Base-by-base conservation (phyloP, 1,140 invertebrate genomes). In the Andrena cerasifolii region DNA sequence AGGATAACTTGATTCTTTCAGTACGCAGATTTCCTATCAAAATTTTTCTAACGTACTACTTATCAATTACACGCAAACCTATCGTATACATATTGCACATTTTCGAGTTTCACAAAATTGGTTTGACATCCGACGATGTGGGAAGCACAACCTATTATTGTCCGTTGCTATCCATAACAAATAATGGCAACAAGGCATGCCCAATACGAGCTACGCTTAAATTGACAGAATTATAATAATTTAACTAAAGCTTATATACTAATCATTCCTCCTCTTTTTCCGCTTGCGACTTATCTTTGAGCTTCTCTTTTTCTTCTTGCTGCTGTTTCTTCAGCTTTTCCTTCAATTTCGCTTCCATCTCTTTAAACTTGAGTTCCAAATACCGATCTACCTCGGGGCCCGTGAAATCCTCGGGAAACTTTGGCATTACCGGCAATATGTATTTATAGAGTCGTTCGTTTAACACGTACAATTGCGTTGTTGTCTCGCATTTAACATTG, bases 381-480 rank as follows among this genome's bases (percentile, higher is more conserved):
- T 97, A 97, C 90, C 95, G 95, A 88, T 98, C 97, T 7, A 97
- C 97, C 86, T 97, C 92, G 10, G 96, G 96, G 8, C 97, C 97
- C 79, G 95, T 96, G 83, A 96, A 98, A 86, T 98, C 97, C 90
- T 97, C 96, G 0, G 97, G 96, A 86, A 98, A 98, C 89, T 97
- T 96, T 0, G 97, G 96, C 88, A 96, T 95, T 78, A 97, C 94
- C 14, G 96, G 96, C 80, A 97, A 89, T 73, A 98, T 97, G 86
- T 96, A 97, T 86, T 97, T 97, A 89, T 97, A 98, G 0, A 98
- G 94, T 53, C 97, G 94, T 87, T 97, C 97, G 80, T 98, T 98
- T 0, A 98, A 91, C 8, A 97, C 97, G 88, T 98, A 98, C 0
- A 97, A 93, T 88, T 97, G 96, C 0, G 96, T 91, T 0, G 97